Evolutionary conservation across 2,888 invertebrate genomes (phyloP), one percentile per base, ranked within the genome.

Genomic region (Himalopsyche japonica): DNA sequence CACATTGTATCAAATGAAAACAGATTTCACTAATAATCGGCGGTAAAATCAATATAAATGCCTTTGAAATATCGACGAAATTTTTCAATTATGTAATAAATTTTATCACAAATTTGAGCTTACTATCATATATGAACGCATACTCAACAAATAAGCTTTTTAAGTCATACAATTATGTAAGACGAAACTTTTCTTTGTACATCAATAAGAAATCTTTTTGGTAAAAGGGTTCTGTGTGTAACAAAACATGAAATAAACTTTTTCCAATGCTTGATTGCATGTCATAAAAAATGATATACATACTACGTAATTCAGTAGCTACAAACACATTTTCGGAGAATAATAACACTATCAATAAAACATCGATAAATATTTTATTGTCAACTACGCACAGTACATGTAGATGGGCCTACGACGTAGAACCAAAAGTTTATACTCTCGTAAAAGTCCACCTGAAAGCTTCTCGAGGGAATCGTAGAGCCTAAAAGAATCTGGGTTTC

Each of bases 391-490:
- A 83, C 82, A 76, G 57, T 70, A 70, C 27, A 70, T 27, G 70
- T 70, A 70, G 70, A 70, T 70, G 27, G 70, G 70, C 70, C 70
- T 70, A 70, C 30, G 70, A 70, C 70, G 30, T 82, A 49, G 81
- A 77, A 34, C 64, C 83, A 78, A 81, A 81, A 81, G 81, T 84
- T 84, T 81, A 84, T 81, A 81, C 81, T 81, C 80, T 84, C 84
- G 79, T 84, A 84, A 84, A 84, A 76, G 76, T 84, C 81, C 84
- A 81, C 81, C 80, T 81, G 84, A 84, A 84, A 78, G 78, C 81
- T 78, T 84, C 80, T 76, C 83, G 32, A 37, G 80, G 83, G 83
- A 70, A 70, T 70, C 70, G 70, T 70, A 70, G 70, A 70, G 70
- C 70, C 70, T 70, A 30, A 70, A 70, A 70, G 70, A 70, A 70